Evolutionary conservation across 2,888 invertebrate species (phyloP).

Genomic region (Rhagonycha fulva): DNA sequence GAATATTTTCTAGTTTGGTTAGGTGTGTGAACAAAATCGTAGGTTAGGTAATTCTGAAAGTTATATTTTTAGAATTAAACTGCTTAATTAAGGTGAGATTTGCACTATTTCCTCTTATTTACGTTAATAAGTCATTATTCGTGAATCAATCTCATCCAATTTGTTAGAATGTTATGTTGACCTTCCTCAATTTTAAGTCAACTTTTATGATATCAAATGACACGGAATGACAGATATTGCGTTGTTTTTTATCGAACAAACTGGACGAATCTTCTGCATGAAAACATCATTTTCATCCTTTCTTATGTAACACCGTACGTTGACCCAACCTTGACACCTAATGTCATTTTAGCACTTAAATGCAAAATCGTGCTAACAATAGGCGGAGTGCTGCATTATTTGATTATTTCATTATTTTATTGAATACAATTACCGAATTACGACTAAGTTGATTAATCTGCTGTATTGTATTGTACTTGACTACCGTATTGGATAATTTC

Average conservation of each 20-base stretch:
- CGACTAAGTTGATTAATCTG: background rate
- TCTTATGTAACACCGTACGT: conserved; percentile 18
- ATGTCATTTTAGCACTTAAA: conserved; percentile 6
- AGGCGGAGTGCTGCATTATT: too few species aligned
- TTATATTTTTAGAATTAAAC: conserved; percentile 1
- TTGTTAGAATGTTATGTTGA: background rate
- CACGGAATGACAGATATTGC: background rate
- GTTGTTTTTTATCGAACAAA: background rate
- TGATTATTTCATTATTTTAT: background rate
- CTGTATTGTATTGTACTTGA: background rate
- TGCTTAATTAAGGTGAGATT: background rate
- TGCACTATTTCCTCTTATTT: background rate
- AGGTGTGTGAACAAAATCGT: background rate
- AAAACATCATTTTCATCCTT: background rate
- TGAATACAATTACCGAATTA: background rate
- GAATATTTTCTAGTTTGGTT: background rate
- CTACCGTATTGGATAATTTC: background rate
- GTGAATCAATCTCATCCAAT: background rate
- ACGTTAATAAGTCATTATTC: background rate
- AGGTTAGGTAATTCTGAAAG: background rate
- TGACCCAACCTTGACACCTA: conserved; percentile 23
- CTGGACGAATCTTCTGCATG: background rate
- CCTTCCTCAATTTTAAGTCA: conserved; percentile 5
- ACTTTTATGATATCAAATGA: background rate
- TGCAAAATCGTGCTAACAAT: background rate